Base-by-base conservation (phyloP, 2,797 vertebrate genomes). In the Takifugu rubripes region DNA sequence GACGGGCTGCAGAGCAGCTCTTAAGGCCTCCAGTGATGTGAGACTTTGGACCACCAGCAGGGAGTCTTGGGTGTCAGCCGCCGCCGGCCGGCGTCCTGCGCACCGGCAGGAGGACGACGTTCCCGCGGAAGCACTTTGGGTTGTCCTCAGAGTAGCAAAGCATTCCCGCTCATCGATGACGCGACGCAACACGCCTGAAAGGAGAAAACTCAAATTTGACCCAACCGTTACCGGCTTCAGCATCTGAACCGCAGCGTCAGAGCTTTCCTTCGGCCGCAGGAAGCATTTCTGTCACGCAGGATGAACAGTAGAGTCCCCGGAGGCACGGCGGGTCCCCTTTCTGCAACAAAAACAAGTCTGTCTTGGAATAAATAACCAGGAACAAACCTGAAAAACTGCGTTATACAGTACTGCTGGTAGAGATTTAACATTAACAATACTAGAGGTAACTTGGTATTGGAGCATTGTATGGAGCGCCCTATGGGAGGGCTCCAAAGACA, bases 261-360 rank as follows among this genome's bases (percentile, higher is more conserved):
- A 31, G 56, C 55, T 83, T 84, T 92, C 88, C 85, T 70, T 81
- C 66, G 46, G 79, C 79, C 63, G 74, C 68, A 48, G 82, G 79
- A 53, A 92, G 83, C 14, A 90, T 82, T 72, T 92, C 80, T 57
- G 54, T 67, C 66, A 76, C 79, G 77, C 84, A 91, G 14, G 62
- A 16, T 68, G 69, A 56, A 70, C 87, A 92, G 57, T 76, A 60
- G 62, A 92, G 73, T 75, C 81, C 88, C 68, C 72, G 54, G 65
- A 67, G 77, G 78, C 85, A 91, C n/a, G 57, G 74, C 16, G 52
- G 11, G 6, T 36, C 25, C 25, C 16, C 56, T 79, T 52, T 75
- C 85, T 92, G 75, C 2, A 0, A 6, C 2, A 63, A 36, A 52
- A 33, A 31, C 5, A 47, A 4, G 14, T 4, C 3, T 21, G 26